Evolutionary conservation across 2,113 vertebrate species (phyloP).

Genomic region (Aphelocoma coerulescens): DNA sequence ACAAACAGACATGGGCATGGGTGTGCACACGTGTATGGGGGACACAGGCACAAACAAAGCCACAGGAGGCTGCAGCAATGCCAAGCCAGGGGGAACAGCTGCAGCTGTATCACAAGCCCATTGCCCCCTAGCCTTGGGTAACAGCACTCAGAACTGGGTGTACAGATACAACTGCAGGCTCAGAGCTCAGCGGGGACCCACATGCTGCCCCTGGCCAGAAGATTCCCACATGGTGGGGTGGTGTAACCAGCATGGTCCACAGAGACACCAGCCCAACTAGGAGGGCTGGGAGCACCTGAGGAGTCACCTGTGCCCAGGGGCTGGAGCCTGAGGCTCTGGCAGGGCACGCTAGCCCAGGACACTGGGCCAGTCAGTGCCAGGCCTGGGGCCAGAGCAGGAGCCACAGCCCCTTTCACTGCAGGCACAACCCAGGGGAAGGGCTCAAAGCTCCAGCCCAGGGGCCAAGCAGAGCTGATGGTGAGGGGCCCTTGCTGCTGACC

Average conservation of each 20-base stretch:
- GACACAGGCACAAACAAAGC: neutral
- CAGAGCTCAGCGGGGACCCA: neutral
- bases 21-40: accelerated
- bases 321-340: neutral
- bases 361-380: neutral
- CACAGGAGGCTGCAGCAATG: neutral
- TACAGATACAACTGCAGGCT: accelerated
- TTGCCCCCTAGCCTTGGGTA: neutral
- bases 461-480: neutral
- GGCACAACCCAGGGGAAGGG: neutral
- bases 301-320: neutral
- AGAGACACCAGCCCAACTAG: too few relatives aligned
- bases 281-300: neutral
- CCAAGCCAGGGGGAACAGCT: neutral
- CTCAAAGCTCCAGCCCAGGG: neutral
- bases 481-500: accelerated
- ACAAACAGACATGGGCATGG: accelerated
- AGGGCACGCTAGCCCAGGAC: neutral
- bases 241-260: neutral
- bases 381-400: neutral
- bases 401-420: neutral
- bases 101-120: accelerated
- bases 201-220: neutral
- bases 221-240: neutral
- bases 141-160: neutral